Base-by-base conservation (phyloP, 35 echinoderm and acorn worm genomes). In the Amphiura filiformis region DNA sequence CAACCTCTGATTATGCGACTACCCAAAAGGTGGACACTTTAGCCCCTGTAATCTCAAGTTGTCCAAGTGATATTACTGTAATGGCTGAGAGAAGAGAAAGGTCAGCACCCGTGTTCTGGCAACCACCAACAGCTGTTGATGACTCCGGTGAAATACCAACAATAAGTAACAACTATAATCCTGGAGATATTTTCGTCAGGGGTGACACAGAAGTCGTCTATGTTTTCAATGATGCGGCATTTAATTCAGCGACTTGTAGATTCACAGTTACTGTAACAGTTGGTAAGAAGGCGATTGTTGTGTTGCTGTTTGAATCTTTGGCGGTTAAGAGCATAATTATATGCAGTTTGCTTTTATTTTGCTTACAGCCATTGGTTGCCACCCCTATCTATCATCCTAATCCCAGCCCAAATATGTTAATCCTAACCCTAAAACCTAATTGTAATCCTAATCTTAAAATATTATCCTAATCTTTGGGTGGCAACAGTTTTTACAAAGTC, bases 201-300 rank as follows among this genome's bases (percentile, higher is more conserved):
- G 93, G 88, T n/a, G 79, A 35, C 14, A 94, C 93, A 32, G 13
- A 28, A 1, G 84, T 94, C 1, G 84, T 77, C 38, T 94, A 94
- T 84, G 76, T 83, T 3, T 94, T 94, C 56, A 76, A 78, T 36
- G 93, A 94, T 87, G 77, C 78, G 13, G 80, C 93, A 13, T 49
- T 56, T 9, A 94, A 94, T 37, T 34, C 32, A 15, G 92, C 42
- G 0, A 38, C 77, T 1, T 93, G 92, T 80, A 36, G 0, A 2
- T 93, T 93, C 57, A 76, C 32, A n/a, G 75, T 93, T 42, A 86
- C 57, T 85, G 84, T 94, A 17, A 34, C 41, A 52, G 44, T 52
- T 52, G 44, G 44, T 52, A 52, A 52, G 44, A 52, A 52, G 7
- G n/a, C 20, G 44, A 52, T 52, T 52, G 44, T 20, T 52, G 44